These are phyloP conservation scores for Ptilorrhoa leucosticta DNA, from an alignment of 2,113 vertebrate genomes.

Conservation along the genomic window DNA sequence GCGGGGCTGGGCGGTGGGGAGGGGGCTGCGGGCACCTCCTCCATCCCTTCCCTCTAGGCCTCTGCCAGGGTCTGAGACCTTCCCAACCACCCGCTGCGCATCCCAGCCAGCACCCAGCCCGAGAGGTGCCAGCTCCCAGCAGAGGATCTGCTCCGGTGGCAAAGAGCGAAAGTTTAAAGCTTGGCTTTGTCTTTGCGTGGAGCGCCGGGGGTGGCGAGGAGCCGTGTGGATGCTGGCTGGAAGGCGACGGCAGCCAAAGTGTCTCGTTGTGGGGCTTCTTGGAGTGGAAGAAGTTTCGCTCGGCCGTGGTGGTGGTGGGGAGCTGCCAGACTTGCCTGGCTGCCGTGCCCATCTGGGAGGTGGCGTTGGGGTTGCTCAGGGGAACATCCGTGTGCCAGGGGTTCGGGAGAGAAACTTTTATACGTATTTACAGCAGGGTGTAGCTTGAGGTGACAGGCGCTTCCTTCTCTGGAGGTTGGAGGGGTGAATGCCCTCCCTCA, in stretches of 20 bases:
- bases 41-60: conserved; percentile 34
- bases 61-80: background rate
- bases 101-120: background rate
- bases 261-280: background rate
- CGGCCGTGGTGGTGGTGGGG: background rate
- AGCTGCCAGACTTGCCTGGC: background rate
- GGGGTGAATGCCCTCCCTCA: background rate
- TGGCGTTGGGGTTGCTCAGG: background rate
- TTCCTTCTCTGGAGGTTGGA: background rate
- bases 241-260: background rate
- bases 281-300: background rate
- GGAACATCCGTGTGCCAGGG: background rate
- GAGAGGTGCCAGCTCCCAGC: background rate
- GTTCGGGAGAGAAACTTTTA: background rate
- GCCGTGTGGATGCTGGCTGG: background rate
- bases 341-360: background rate
- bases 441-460: background rate
- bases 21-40: background rate
- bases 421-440: accelerated
- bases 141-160: background rate
- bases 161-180: conserved; percentile 54
- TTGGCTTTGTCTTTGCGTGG: background rate
- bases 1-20: background rate
- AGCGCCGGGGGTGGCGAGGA: background rate
- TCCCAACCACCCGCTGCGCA: background rate